These are phyloP conservation scores for Tenthredo livida DNA, from an alignment of 2,888 invertebrate genomes.

Conservation along the genomic window DNA sequence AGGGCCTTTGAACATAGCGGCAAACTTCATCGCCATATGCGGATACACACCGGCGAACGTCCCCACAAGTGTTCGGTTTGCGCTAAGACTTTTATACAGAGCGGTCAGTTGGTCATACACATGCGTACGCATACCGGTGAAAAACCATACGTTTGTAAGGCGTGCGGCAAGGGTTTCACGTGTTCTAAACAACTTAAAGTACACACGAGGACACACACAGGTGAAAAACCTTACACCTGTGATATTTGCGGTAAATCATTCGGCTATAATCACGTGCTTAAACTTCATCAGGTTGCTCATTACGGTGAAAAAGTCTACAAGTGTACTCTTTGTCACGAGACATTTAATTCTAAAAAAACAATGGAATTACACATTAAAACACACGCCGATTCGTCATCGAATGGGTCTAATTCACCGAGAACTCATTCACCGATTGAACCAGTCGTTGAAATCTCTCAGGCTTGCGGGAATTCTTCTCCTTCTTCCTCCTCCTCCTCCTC, in stretches of 20 bases:
- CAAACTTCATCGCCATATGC: slow-evolving; percentile 93
- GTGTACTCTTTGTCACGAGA: slow-evolving; percentile 94
- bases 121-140: slow-evolving; percentile 94
- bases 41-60: slow-evolving; percentile 94
- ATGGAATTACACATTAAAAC: slow-evolving; percentile 94
- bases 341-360: slow-evolving; percentile 93
- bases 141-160: slow-evolving; percentile 89
- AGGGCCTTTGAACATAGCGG: slow-evolving; percentile 95
- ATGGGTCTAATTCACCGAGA: slow-evolving; percentile 74
- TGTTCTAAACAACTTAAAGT: slow-evolving; percentile 95
- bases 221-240: slow-evolving; percentile 94
- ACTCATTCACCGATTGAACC: slow-evolving; percentile 74
- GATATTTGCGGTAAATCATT: slow-evolving; percentile 95
- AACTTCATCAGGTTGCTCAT: slow-evolving; percentile 93
- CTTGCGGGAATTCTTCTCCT: slow-evolving; percentile 66
- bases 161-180: slow-evolving; percentile 94
- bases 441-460: slow-evolving; percentile 73
- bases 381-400: slow-evolving; percentile 81
- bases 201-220: slow-evolving; percentile 94
- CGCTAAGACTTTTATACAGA: slow-evolving; percentile 94
- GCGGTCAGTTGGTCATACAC: slow-evolving; percentile 94
- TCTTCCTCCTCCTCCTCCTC: slow-evolving; percentile 62
- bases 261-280: slow-evolving; percentile 94
- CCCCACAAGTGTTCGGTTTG: slow-evolving; percentile 94
- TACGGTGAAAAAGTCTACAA: slow-evolving; percentile 96